phyloP scores from a whole-genome alignment of 35 echinoderm and acorn worm species.

The Lytechinus variegatus region DNA sequence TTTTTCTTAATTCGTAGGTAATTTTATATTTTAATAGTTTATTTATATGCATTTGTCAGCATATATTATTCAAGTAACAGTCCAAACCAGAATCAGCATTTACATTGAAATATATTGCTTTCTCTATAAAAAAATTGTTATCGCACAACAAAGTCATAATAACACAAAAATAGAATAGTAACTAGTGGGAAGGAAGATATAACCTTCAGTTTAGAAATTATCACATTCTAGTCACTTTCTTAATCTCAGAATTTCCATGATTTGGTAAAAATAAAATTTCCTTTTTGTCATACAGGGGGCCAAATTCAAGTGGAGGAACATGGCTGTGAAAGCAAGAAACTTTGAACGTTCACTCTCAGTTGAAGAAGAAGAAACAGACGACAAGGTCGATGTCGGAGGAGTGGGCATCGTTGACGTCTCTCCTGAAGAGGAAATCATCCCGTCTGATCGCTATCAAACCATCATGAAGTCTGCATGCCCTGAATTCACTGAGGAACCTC shows the following conservation, averaged over 20 bases:
- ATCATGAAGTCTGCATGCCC: not conserved
- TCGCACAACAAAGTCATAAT: not conserved
- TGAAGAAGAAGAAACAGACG: not conserved
- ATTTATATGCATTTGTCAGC: no score
- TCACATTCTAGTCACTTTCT: not conserved
- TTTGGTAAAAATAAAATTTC: not conserved
- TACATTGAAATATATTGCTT: no score
- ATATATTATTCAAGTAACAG: no score
- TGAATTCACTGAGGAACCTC: not conserved
- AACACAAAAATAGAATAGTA: not conserved
- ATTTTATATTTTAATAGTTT: no score
- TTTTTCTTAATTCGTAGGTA: no score
- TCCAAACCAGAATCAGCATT: no score
- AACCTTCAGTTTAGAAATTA: no score
- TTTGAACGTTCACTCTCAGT: constrained; percentile 6
- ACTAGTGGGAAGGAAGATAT: not conserved
- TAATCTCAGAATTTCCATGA: not conserved
- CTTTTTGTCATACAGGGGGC: not conserved
- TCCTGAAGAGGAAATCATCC: not conserved
- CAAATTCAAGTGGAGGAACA: constrained; percentile 44
- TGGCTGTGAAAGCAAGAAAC: constrained; percentile 31
- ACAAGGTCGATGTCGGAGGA: not conserved
- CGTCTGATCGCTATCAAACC: not conserved
- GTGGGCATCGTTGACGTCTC: not conserved
- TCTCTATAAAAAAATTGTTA: no score